Evolutionary conservation across 2,888 invertebrate species (phyloP), one percentile per base, ranked within the genome.

Genomic region (Linnaemya vulpina): DNA sequence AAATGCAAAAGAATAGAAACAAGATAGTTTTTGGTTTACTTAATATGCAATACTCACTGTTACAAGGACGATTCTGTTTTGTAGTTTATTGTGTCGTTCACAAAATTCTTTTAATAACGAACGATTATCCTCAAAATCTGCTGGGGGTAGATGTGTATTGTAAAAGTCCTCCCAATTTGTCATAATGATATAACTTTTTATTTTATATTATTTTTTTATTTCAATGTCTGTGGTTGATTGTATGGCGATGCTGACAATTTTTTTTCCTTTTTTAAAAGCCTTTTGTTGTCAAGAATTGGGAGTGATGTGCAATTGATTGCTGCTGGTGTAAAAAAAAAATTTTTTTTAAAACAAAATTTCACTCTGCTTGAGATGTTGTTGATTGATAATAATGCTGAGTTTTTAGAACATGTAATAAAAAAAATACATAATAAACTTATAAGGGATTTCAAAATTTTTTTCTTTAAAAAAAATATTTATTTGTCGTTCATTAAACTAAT

Each of bases 131-230:
- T 95, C 95, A 89, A 96, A 96, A 93, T 96, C 95, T 8, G 94
- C 94, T 17, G 97, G 97, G 35, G 96, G 95, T 87, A 96, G 93
- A 92, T 96, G 96, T 83, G 95, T 94, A 9, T 95, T 95, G 91
- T 96, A 97, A 93, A 97, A 97, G 89, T 96, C 96, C 93, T 97
- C 96, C 97, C 97, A 97, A 86, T 95, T 94, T 87, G 94, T 90
- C 91, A 91, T 91, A 68, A 81, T 87, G 87, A 73, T 65, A 46
- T 60, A 73, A 7, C 38, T 65, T 81, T 77, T 68, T 58, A 49
- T 65, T 70, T 22, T 62, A 58, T 20, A 9, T 58, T 67, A 13
- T 25, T 65, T 30, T 46, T 55, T 65, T 71, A 20, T 43, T 63
- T 38, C 17, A 55, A 68, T 51, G 20, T 60, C 38, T 74, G 11